Evolutionary conservation across 2,113 vertebrate species (phyloP).

Genomic region (Psephotus haematonotus): DNA sequence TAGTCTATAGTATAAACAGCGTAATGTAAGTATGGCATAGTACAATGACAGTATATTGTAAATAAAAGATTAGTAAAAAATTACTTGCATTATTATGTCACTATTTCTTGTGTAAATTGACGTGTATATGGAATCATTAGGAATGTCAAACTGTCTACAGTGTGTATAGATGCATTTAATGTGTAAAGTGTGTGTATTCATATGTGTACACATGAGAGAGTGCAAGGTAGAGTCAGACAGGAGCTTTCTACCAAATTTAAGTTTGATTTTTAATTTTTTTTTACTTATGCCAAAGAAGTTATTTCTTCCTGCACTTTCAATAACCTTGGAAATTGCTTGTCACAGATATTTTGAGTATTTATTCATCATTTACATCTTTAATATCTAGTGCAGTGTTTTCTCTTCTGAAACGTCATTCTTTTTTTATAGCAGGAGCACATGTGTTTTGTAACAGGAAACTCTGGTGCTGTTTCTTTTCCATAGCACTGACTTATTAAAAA

Average conservation of each 20-base stretch:
- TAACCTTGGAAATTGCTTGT: neutral
- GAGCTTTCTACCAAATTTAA: neutral
- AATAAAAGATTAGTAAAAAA: neutral
- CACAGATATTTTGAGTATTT: neutral
- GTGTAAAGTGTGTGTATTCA: neutral
- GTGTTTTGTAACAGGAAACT: constrained; percentile 26
- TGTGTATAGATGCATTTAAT: neutral
- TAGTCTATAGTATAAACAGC: neutral
- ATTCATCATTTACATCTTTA: neutral
- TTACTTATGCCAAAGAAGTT: neutral
- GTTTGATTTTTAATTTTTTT: neutral
- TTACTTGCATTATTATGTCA: neutral
- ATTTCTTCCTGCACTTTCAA: neutral
- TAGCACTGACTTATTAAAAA: constrained; percentile 15
- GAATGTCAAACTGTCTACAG: neutral
- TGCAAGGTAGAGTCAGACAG: neutral
- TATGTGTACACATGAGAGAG: neutral
- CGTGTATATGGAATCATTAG: neutral
- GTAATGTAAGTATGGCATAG: neutral
- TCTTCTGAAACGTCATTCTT: neutral
- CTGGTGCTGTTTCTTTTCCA: neutral
- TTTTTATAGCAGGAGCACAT: constrained; percentile 3
- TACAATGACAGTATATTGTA: neutral
- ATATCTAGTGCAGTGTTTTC: neutral
- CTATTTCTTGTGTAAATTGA: neutral